Conservation (phyloP, 2,797 vertebrate genomes). For the Erpetoichthys calabaricus region DNA sequence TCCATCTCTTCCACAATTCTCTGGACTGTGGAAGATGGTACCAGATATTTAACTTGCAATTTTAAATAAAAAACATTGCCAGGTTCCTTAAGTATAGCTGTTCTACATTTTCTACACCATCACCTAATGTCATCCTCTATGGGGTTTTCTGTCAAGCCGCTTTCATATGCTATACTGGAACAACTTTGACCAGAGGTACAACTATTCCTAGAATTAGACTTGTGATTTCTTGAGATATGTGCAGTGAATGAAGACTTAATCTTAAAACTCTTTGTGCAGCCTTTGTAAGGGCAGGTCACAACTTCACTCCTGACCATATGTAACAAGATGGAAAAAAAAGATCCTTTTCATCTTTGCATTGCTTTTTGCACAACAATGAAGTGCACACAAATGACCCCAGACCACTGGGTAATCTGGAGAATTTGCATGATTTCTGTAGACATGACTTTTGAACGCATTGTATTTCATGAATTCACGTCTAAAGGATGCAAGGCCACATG, state of each 20-base stretch:
- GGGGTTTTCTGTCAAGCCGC: slow-evolving; percentile 8
- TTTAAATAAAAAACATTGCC: slow-evolving; percentile 21
- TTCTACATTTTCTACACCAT: slow-evolving; percentile 13
- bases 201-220: slow-evolving; percentile 6
- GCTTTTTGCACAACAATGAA: slow-evolving; percentile 8
- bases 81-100: slow-evolving; percentile 20
- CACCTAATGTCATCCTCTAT: slow-evolving; percentile 15
- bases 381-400: slow-evolving; percentile 12
- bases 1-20: slow-evolving; percentile 19
- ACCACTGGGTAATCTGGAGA: slow-evolving; percentile 6
- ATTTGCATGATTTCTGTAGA: slow-evolving; percentile 11
- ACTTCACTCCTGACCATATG: slow-evolving; percentile 13
- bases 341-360: slow-evolving; percentile 14
- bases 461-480: slow-evolving; percentile 15
- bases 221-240: slow-evolving; percentile 15
- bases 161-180: slow-evolving; percentile 10
- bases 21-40: slow-evolving; percentile 14
- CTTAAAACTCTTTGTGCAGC: slow-evolving; percentile 16
- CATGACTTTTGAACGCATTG: slow-evolving; percentile 17
- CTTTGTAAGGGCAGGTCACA: slow-evolving; percentile 14
- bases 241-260: slow-evolving; percentile 15
- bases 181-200: no score
- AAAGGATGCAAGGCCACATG: slow-evolving; percentile 15
- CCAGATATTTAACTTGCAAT: slow-evolving; percentile 14
- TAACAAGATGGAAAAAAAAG: slow-evolving; percentile 14